Evolutionary conservation across 1,140 invertebrate genomes (phyloP).

Genomic region (Drosophila sucinea): DNA sequence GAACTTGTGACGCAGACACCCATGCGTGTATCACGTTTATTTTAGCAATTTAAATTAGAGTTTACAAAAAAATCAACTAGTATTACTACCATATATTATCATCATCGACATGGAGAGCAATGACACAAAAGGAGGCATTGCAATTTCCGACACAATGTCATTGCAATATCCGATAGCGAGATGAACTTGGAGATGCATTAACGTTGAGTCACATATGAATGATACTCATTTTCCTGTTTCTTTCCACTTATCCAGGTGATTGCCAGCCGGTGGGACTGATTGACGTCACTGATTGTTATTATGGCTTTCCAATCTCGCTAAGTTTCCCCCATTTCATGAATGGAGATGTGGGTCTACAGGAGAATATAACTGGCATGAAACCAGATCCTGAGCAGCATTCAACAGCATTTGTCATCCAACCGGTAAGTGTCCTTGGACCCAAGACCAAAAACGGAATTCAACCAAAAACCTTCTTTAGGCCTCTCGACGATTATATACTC

Average conservation of each 20-base stretch:
- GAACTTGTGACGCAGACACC: conserved; percentile 18
- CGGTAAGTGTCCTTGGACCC: conserved; percentile 83
- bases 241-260: conserved; percentile 81
- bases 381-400: conserved; percentile 88
- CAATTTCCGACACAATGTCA: not conserved
- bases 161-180: not conserved
- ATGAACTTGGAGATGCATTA: not conserved
- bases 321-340: conserved; percentile 95
- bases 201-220: conserved; percentile 15
- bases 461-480: not conserved
- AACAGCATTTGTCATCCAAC: conserved; percentile 89
- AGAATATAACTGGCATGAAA: conserved; percentile 88
- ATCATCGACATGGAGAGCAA: not conserved
- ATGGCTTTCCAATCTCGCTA: conserved; percentile 92
- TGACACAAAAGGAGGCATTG: conserved; percentile 5
- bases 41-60: conserved; percentile 13
- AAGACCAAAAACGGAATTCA: conserved; percentile 14
- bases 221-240: conserved; percentile 22
- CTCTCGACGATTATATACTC: not conserved
- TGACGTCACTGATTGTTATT: conserved; percentile 92
- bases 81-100: not conserved
- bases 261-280: conserved; percentile 89
- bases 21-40: conserved; percentile 5
- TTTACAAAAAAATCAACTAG: not conserved
- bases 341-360: conserved; percentile 87